These are phyloP conservation scores for Stenchaetothrips biformis DNA, from an alignment of 2,888 invertebrate genomes.

Conservation along the genomic window DNA sequence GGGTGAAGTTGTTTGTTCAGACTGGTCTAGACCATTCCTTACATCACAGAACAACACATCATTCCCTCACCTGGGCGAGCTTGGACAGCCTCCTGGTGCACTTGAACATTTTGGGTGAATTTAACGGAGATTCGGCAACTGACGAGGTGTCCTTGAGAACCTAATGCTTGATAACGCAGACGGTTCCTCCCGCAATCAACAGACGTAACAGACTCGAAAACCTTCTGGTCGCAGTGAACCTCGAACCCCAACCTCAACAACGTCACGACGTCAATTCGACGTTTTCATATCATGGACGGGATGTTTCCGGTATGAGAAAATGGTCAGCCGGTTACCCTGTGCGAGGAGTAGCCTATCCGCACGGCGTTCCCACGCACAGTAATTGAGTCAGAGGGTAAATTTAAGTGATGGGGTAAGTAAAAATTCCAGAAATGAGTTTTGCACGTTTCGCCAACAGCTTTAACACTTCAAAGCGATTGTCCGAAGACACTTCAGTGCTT, in stretches of 20 bases:
- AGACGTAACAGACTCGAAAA: background rate
- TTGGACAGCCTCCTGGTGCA: background rate
- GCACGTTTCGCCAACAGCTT: too few species aligned
- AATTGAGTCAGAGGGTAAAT: too few species aligned
- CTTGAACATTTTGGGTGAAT: background rate
- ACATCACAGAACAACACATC: background rate
- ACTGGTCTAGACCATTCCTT: background rate
- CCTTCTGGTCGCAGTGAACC: background rate
- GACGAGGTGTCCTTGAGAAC: background rate
- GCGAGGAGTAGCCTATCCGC: too few species aligned
- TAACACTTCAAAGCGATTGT: too few species aligned
- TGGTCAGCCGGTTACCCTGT: too few species aligned
- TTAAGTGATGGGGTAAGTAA: too few species aligned
- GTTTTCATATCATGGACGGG: too few species aligned
- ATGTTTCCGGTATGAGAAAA: too few species aligned
- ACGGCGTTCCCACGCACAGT: too few species aligned
- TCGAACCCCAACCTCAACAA: background rate
- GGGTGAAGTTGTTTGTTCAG: background rate
- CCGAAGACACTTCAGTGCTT: background rate
- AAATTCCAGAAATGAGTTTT: too few species aligned
- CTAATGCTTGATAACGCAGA: background rate
- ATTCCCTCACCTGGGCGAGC: background rate
- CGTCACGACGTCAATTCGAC: too few species aligned
- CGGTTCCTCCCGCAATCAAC: background rate
- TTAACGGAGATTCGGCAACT: background rate